phyloP scores from a whole-genome alignment of 1,140 invertebrate genomes.

The Anagrus nilaparvatae region DNA sequence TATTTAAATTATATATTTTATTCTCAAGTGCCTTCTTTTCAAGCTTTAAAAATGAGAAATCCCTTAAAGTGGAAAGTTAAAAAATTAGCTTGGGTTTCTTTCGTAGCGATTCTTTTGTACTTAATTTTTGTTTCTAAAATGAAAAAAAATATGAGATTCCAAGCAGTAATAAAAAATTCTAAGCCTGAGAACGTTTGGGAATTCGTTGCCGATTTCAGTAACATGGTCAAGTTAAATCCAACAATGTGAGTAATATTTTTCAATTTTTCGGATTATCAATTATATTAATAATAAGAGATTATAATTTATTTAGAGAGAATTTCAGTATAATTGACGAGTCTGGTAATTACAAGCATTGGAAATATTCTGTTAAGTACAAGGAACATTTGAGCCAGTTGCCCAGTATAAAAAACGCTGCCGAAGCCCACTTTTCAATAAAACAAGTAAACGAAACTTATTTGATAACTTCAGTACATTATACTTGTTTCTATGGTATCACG shows the following conservation, averaged over 20 bases:
- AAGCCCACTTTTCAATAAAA: slow-evolving; percentile 49
- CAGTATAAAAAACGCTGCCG: slow-evolving; percentile 45
- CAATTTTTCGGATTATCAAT: slow-evolving; percentile 9
- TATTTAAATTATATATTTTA: no score
- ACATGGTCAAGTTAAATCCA: slow-evolving; percentile 59
- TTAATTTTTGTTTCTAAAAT: slow-evolving; percentile 31
- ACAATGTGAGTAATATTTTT: slow-evolving; percentile 51
- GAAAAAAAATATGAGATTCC: slow-evolving; percentile 27
- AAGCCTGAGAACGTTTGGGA: slow-evolving; percentile 56
- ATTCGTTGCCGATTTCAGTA: slow-evolving; percentile 63
- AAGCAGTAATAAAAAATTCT: slow-evolving; percentile 40
- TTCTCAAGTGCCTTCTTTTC: no score
- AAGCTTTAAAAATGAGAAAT: slow-evolving; percentile 25
- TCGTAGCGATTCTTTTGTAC: slow-evolving; percentile 19
- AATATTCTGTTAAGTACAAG: slow-evolving; percentile 55
- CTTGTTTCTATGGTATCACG: slow-evolving; percentile 47
- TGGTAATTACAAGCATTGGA: slow-evolving; percentile 58
- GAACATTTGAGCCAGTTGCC: slow-evolving; percentile 56
- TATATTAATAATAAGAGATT: no score
- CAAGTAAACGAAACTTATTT: slow-evolving; percentile 36
- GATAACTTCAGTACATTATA: slow-evolving; percentile 52
- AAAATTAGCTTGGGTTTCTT: slow-evolving; percentile 17
- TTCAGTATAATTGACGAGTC: slow-evolving; percentile 53
- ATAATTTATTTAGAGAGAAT: slow-evolving; percentile 40
- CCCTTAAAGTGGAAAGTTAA: slow-evolving; percentile 38